These are phyloP conservation scores for Lithobates sylvaticus DNA, from an alignment of 2,797 vertebrate species.

Conservation along the genomic window DNA sequence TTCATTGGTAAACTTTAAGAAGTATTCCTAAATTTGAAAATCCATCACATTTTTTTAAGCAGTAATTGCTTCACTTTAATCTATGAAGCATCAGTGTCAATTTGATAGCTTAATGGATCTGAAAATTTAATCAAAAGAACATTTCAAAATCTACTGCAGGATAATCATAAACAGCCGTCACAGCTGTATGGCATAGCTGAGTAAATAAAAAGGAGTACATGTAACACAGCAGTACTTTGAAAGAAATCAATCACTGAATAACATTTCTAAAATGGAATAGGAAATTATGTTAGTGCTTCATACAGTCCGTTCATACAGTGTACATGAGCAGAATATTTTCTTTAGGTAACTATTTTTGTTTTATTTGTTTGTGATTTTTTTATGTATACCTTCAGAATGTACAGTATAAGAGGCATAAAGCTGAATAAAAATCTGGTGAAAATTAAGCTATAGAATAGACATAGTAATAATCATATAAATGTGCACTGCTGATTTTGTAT, in stretches of 20 bases:
- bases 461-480: too few species aligned
- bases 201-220: constrained; percentile 29
- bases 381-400: too few species aligned
- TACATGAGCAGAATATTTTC: constrained; percentile 18
- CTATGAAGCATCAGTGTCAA: constrained; percentile 52
- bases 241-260: constrained; percentile 45
- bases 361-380: too few species aligned
- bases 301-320: neutral
- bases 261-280: constrained; percentile 28
- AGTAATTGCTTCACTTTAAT: constrained; percentile 52
- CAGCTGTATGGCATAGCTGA: neutral
- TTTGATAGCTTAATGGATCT: constrained; percentile 39
- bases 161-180: constrained; percentile 42
- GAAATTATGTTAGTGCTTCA: constrained; percentile 28
- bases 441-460: too few species aligned
- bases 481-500: too few species aligned
- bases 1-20: constrained; percentile 36
- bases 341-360: neutral
- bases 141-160: constrained; percentile 20
- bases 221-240: constrained; percentile 11
- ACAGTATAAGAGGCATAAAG: too few species aligned
- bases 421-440: too few species aligned
- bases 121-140: constrained; percentile 54
- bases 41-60: constrained; percentile 22
- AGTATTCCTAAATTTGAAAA: constrained; percentile 26